These are phyloP conservation scores for Seladonia tumulorum DNA, from an alignment of 2,888 invertebrate genomes.

Conservation along the genomic window DNA sequence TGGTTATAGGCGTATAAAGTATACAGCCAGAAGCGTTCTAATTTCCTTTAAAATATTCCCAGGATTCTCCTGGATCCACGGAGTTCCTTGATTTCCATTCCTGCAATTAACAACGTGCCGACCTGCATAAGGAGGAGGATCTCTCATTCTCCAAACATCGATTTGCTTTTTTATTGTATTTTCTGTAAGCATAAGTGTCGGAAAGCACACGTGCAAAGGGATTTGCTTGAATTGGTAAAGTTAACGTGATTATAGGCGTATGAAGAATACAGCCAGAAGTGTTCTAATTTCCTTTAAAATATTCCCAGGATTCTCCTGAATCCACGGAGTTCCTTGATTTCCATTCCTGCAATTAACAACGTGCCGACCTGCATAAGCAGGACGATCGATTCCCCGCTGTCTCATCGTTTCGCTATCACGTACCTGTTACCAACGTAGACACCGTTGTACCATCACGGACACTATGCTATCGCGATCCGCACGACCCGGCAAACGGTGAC, in stretches of 20 bases:
- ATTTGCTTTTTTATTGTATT: neutral
- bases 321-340: neutral
- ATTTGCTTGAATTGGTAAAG: no score
- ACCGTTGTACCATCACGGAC: neutral
- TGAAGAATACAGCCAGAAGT: no score
- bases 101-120: constrained; percentile 11
- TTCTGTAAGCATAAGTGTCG: no score
- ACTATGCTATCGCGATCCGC: neutral
- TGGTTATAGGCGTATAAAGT: no score
- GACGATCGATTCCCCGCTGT: constrained; percentile 12
- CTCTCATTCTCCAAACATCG: neutral
- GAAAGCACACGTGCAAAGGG: no score
- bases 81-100: constrained; percentile 23
- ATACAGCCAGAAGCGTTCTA: no score
- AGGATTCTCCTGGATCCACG: neutral
- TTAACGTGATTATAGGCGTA: no score
- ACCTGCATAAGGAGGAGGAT: neutral
- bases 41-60: neutral
- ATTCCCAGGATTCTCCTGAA: neutral
- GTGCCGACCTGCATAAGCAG: neutral
- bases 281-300: no score
- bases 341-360: constrained; percentile 21
- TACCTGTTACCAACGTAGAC: constrained; percentile 5
- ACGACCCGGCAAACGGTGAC: constrained; percentile 8
- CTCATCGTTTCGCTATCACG: constrained; percentile 20